These are phyloP conservation scores for Sebastes diploproa DNA, from an alignment of 2,797 vertebrate genomes.

Conservation along the genomic window DNA sequence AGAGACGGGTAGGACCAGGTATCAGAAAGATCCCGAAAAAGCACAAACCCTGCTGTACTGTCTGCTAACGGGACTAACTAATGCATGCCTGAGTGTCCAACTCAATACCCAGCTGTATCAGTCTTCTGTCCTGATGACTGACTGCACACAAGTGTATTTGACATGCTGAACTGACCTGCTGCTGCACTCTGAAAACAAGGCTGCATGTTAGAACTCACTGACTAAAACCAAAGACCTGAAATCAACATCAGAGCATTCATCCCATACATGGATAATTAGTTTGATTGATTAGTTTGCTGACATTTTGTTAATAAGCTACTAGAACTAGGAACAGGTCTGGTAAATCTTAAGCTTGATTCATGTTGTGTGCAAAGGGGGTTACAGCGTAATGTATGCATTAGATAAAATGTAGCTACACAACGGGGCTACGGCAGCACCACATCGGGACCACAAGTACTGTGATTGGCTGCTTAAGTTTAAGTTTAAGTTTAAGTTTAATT, in stretches of 20 bases:
- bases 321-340: neutral
- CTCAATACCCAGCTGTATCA: neutral
- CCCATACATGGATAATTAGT: neutral
- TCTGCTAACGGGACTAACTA: slow-evolving; percentile 55
- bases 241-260: neutral
- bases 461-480: neutral
- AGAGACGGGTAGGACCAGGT: slow-evolving; percentile 80
- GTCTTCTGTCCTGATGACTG: neutral
- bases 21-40: slow-evolving; percentile 67
- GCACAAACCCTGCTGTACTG: slow-evolving; percentile 80
- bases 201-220: neutral
- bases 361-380: neutral
- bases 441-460: too few relatives aligned
- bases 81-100: neutral
- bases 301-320: neutral
- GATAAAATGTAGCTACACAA: neutral
- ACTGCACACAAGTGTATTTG: neutral
- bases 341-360: neutral
- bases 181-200: neutral
- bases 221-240: neutral
- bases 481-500: too few relatives aligned
- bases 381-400: too few relatives aligned
- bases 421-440: neutral
- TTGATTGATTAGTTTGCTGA: neutral
- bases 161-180: neutral